These are phyloP conservation scores for Drosophila paranaensis DNA, from an alignment of 2,888 invertebrate genomes.

Conservation along the genomic window DNA sequence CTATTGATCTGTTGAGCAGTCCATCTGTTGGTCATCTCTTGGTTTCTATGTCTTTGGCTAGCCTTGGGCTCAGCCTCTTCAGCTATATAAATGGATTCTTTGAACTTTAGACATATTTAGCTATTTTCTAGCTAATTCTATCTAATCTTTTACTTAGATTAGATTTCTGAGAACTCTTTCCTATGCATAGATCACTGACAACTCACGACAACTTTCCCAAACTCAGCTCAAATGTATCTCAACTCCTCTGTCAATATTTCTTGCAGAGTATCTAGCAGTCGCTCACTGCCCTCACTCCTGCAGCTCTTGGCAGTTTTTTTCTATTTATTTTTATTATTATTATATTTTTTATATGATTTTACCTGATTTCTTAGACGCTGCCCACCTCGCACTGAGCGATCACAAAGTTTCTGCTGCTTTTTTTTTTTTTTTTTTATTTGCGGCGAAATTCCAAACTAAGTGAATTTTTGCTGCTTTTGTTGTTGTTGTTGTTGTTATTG, in stretches of 20 bases:
- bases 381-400: constrained; percentile 51
- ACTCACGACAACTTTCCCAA: background rate
- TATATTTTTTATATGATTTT: constrained; percentile 10
- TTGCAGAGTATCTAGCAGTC: background rate
- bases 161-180: no score
- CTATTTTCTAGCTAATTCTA: no score
- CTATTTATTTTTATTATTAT: constrained; percentile 12
- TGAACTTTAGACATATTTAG: no score
- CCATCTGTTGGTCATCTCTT: background rate
- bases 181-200: no score
- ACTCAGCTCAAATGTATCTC: background rate
- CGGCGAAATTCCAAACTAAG: constrained; percentile 81
- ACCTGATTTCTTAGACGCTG: constrained; percentile 39
- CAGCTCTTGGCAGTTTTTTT: constrained; percentile 3
- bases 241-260: background rate
- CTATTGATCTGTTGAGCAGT: background rate
- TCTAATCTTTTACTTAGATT: no score
- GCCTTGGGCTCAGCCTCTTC: background rate
- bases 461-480: constrained; percentile 63
- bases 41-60: background rate
- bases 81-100: background rate
- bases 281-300: background rate
- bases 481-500: constrained; percentile 23
- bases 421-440: constrained; percentile 43
- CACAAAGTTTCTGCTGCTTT: constrained; percentile 34